Evolutionary conservation across 2,888 invertebrate species (phyloP).

Genomic region (Eupelmus urozonus): DNA sequence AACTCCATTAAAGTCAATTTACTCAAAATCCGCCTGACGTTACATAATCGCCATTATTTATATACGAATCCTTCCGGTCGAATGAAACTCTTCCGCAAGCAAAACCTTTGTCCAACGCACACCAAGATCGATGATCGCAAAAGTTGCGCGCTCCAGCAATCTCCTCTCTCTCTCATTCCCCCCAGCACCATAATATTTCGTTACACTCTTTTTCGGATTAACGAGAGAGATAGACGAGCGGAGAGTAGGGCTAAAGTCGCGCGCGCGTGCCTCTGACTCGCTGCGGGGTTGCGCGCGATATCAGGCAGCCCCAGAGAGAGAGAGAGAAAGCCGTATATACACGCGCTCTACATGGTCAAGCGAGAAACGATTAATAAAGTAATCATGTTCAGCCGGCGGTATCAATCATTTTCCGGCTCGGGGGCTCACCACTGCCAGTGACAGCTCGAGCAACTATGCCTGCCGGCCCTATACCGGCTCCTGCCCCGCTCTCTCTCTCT

Average conservation of each 20-base stretch:
- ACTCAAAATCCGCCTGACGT: neutral
- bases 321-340: neutral
- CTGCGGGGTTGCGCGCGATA: neutral
- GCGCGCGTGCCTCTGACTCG: constrained; percentile 39
- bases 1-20: constrained; percentile 22
- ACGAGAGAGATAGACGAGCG: neutral
- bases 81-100: constrained; percentile 1
- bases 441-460: constrained; percentile 63
- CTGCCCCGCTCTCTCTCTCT: neutral
- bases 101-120: constrained; percentile 8
- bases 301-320: too few relatives aligned
- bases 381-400: constrained; percentile 70
- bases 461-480: neutral
- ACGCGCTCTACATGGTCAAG: constrained; percentile 62
- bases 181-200: constrained; percentile 1
- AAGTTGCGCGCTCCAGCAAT: neutral
- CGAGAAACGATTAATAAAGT: constrained; percentile 72
- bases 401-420: constrained; percentile 71
- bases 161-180: neutral
- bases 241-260: constrained; percentile 2
- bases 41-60: constrained; percentile 19
- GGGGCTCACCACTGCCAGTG: constrained; percentile 65
- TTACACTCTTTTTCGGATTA: constrained; percentile 18
- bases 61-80: constrained; percentile 17
- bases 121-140: constrained; percentile 30